Base-by-base conservation (phyloP, 2,113 vertebrate genomes). In the Xenopus borealis region DNA sequence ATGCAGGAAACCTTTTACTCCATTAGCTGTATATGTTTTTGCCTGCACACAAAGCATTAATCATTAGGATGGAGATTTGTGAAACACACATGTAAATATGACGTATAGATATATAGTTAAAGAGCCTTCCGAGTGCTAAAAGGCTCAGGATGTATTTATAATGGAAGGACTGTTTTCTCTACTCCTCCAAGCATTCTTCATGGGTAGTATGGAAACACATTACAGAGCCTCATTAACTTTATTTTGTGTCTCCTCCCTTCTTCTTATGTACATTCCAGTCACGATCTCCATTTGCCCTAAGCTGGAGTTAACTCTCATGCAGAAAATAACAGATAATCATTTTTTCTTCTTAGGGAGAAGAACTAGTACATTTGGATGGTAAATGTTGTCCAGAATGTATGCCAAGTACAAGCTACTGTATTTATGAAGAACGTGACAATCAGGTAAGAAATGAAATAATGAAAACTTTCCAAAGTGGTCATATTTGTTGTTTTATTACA, bases 361-460 rank as follows among this genome's bases (percentile, higher is more conserved):
- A 95, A 81, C 84, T 94, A 69, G 78, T 94, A 79, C 90, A 94
- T 78, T 83, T 94, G 19, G 81, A 86, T 33, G 94, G 86, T 53
- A 96, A 94, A 80, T 99, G 97, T 82, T 99, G 97, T 78, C 89
- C 94, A 10, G 94, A 96, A 84, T 99, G 97, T 81, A 83, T 90
- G 64, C 81, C 90, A 1, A 79, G 67, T 7, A 89, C 62, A 33
- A 78, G 85, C 4, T 73, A 82, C 74, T 99, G 97, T 88, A 72
- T 90, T 72, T 87, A 92, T 78, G 77, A 90, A 71, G 90, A 83
- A 14, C 84, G 86, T 67, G 80, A 80, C 81, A 90, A 88, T 85
- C 83, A 91, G 85, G 97, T 98, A 85, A 92, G 91, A 91, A 50
- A 13, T 6, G 0, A 50, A 50, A 40, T 6, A 40, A 40, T 40